Evolutionary conservation across 2,797 vertebrate genomes (phyloP).

Genomic region (Phrynocephalus vlangalii): DNA sequence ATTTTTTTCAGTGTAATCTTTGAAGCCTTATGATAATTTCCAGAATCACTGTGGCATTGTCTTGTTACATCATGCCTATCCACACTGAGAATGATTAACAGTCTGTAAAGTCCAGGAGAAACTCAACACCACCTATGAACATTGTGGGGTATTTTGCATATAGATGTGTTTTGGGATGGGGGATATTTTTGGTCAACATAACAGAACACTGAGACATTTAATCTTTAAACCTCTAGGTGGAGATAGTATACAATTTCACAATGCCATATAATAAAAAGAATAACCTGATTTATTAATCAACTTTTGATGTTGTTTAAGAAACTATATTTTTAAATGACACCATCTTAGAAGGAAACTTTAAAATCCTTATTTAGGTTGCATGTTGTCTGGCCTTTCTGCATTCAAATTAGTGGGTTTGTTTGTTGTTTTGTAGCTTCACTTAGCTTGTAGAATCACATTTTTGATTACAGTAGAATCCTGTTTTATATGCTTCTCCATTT

Average conservation of each 20-base stretch:
- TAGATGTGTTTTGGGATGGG: constrained; percentile 1
- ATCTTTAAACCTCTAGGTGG: constrained; percentile 84
- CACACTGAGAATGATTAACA: constrained; percentile 23
- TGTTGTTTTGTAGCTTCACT: constrained; percentile 50
- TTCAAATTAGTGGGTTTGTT: constrained; percentile 29
- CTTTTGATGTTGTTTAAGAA: constrained; percentile 66
- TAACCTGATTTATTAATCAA: constrained; percentile 74
- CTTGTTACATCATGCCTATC: background rate
- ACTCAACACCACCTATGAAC: constrained; percentile 35
- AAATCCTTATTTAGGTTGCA: constrained; percentile 7
- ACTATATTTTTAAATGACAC: constrained; percentile 33
- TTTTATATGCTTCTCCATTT: background rate
- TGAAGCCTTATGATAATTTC: constrained; percentile 15
- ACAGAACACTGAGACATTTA: constrained; percentile 67
- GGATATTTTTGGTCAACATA: constrained; percentile 35
- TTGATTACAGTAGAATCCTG: constrained; percentile 41
- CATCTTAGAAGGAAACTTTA: constrained; percentile 40
- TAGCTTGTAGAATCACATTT: constrained; percentile 46
- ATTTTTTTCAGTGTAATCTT: constrained; percentile 1
- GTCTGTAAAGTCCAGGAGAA: constrained; percentile 45
- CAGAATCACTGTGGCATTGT: constrained; percentile 29
- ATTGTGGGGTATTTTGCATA: constrained; percentile 50
- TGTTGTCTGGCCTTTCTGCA: constrained; percentile 20
- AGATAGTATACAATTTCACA: constrained; percentile 81
- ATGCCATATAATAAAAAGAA: constrained; percentile 69